A percentile compares a stretch with the other conserved stretches of the same genome.
phyloP scores from a whole-genome alignment of 2,113 vertebrate genomes.

The Mola mola region DNA sequence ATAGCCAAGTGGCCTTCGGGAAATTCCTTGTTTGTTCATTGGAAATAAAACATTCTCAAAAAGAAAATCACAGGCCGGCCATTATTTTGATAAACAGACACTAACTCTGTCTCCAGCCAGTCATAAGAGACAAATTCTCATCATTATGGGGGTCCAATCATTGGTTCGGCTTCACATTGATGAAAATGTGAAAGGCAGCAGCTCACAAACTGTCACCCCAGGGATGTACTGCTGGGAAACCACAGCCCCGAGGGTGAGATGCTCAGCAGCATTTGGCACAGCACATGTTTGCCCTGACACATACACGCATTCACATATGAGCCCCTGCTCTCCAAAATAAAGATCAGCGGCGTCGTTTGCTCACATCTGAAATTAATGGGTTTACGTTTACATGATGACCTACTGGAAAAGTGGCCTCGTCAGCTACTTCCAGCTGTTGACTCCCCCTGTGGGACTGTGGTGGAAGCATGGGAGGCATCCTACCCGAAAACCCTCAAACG shows the following conservation, averaged over 20 bases:
- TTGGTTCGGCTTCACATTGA: slow-evolving; percentile 30
- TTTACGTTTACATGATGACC: slow-evolving; percentile 76
- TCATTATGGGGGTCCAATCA: slow-evolving; percentile 44
- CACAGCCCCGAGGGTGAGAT: slow-evolving; percentile 46
- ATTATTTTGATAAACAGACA: slow-evolving; percentile 32
- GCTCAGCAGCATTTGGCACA: slow-evolving; percentile 54
- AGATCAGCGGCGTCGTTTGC: slow-evolving; percentile 57
- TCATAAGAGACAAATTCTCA: slow-evolving; percentile 9
- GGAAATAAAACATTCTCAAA: slow-evolving; percentile 17
- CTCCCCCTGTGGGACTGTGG: slow-evolving; percentile 42
- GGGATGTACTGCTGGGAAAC: slow-evolving; percentile 48
- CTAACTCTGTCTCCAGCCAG: slow-evolving; percentile 6
- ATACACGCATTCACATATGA: slow-evolving; percentile 22
- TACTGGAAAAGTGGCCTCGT: slow-evolving; percentile 73
- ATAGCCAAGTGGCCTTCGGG: slow-evolving; percentile 1
- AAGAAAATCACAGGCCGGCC: slow-evolving; percentile 2
- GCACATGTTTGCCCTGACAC: slow-evolving; percentile 38
- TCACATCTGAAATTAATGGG: slow-evolving; percentile 75
- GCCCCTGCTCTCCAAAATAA: slow-evolving; percentile 27
- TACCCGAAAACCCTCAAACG: slow-evolving; percentile 60
- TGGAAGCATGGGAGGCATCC: slow-evolving; percentile 53
- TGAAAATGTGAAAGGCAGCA: slow-evolving; percentile 42
- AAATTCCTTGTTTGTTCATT: not conserved
- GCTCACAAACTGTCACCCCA: slow-evolving; percentile 39
- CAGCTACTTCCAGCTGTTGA: slow-evolving; percentile 71